Base-by-base conservation (phyloP, 2,888 invertebrate species). In the Apotomis capreana region DNA sequence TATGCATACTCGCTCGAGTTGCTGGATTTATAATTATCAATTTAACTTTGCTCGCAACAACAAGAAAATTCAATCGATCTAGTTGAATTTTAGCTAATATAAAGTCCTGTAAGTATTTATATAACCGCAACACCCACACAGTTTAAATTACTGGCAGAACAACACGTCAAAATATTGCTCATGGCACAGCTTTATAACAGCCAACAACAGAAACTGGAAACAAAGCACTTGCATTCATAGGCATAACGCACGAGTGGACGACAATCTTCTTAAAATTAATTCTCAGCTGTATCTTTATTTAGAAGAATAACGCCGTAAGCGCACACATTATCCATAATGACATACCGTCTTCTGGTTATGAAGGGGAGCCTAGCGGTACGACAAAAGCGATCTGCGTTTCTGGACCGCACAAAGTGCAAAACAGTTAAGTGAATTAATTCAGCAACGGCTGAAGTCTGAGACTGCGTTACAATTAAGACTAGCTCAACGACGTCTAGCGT, bases 251-350 rank as follows among this genome's bases (percentile, higher is more conserved):
- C 77, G 78, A 79, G 78, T 78, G 79, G 79, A 78, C 77, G 75
- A 77, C 79, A 82, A 83, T 83, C 81, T 81, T 79, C 81, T 82
- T 84, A 81, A 79, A 83, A 82, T 83, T 83, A 83, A 84, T 81
- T 77, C 79, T 72, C 77, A 79, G 76, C 77, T n/a, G 59, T 8
- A 59, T 46, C 78, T 78, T 78, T 76, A 74, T 74, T 76, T 68
- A 59, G 37, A 62, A 52, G 60, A 74, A 77, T 57, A 65, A 65
- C 44, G 12, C 36, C 0, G 8, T 65, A 65, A 65, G 44, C 37
- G 5, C 58, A 0, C 5, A 8, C 6, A 6, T n/a, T 5, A 49
- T 49, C 46, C 44, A n/a, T n/a, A n/a, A 0, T 4, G 46, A 57
- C 9, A n/a, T 65, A 10, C 15, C 3, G 36, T 44, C 12, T 55